Percentiles rank a stretch among this genome's conserved stretches.
Conservation (phyloP, 2,113 vertebrate species). For the Willisornis vidua region DNA sequence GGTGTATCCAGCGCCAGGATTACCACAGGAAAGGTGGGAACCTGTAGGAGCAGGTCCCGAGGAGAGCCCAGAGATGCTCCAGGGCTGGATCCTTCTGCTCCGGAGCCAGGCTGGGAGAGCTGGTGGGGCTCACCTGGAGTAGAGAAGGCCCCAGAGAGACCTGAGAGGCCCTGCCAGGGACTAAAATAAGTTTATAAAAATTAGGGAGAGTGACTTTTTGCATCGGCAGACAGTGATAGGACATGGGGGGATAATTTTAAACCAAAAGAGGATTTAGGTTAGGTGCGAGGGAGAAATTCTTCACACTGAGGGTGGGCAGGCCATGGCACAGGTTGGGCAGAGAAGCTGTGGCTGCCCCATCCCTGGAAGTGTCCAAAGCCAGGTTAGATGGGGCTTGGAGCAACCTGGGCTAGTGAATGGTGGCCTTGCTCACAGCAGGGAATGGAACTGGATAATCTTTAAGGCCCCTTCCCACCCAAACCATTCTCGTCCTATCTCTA, state of each 20-base stretch:
- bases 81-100: no score
- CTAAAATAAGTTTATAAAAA: no score
- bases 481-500: background rate
- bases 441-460: rapidly evolving
- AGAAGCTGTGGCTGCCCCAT: background rate
- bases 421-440: no score
- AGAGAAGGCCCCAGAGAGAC: no score
- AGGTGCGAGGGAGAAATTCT: no score
- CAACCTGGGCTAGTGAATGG: rapidly evolving
- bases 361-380: background rate
- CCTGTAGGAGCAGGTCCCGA: rapidly evolving
- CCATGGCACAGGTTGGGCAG: background rate
- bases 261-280: no score
- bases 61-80: rapidly evolving
- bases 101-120: no score
- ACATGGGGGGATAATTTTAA: no score
- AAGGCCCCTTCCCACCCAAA: background rate
- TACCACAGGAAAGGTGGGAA: no score
- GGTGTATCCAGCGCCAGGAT: rapidly evolving
- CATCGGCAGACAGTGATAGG: no score
- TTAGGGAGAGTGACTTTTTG: no score
- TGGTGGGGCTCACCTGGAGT: background rate
- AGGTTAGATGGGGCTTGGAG: rapidly evolving
- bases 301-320: no score
- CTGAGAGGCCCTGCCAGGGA: background rate